Conservation (phyloP, 2,113 vertebrate genomes). For the Vidua chalybeata region DNA sequence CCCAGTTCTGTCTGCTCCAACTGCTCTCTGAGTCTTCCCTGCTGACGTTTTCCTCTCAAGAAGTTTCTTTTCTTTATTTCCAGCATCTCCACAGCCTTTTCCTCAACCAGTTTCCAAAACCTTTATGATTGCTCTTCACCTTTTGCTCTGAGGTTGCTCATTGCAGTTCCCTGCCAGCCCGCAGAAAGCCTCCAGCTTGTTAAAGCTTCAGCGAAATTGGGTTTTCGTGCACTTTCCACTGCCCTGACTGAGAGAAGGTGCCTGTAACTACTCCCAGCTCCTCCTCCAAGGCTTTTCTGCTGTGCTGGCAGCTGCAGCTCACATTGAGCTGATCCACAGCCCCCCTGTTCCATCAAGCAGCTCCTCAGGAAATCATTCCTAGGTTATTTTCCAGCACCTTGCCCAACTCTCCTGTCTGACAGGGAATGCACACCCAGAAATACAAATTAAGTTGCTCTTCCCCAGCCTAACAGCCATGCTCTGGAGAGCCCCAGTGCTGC, state of each 20-base stretch:
- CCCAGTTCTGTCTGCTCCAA: not conserved
- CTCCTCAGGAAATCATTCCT: not conserved
- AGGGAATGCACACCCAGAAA: not conserved
- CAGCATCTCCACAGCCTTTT: not conserved
- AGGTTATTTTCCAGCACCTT: not conserved
- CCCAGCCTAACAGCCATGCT: not conserved
- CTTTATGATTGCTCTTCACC: not conserved
- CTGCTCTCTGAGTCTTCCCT: not conserved
- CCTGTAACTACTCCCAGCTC: not conserved
- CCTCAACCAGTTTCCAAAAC: not conserved
- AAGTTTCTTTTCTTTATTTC: conserved; percentile 1
- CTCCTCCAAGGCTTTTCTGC: not conserved
- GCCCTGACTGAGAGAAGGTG: not conserved
- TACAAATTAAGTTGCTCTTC: not conserved
- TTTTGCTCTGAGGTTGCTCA: not conserved
- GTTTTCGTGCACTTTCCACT: not conserved
- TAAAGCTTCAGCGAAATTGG: not conserved
- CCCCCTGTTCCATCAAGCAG: rapidly evolving
- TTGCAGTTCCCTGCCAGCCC: not conserved
- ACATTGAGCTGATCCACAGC: not conserved
- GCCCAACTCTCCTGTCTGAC: not conserved
- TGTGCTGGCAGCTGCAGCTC: not conserved
- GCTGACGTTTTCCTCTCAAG: not conserved
- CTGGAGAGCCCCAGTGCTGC: not conserved
- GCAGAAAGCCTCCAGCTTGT: not conserved